Evolutionary conservation across 2,888 invertebrate genomes (phyloP).

Genomic region (Ormyrus pomaceus): DNA sequence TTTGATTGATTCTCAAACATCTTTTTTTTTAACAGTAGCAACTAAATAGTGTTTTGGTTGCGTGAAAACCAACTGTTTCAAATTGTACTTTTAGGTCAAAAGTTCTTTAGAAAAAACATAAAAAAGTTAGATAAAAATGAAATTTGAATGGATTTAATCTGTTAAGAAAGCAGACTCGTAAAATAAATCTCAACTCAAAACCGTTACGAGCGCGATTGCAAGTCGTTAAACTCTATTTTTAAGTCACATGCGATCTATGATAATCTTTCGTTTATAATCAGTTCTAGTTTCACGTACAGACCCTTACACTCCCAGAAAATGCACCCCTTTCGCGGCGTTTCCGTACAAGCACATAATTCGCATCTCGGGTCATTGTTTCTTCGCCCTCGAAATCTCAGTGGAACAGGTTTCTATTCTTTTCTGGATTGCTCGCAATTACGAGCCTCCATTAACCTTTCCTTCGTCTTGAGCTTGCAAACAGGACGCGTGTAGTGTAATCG

Average conservation of each 20-base stretch:
- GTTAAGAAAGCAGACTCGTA: background rate
- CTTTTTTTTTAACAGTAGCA: too few species aligned
- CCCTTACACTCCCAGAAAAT: background rate
- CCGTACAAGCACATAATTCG: slow-evolving; percentile 19
- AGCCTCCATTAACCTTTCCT: slow-evolving; percentile 22
- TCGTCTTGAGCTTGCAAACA: background rate
- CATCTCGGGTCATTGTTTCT: slow-evolving; percentile 21
- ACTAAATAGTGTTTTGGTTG: too few species aligned
- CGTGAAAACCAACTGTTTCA: too few species aligned
- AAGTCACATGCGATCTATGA: background rate
- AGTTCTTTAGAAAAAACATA: too few species aligned
- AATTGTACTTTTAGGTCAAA: too few species aligned
- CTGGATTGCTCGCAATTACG: slow-evolving; percentile 25
- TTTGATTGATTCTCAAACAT: too few species aligned
- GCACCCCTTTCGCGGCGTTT: slow-evolving; percentile 2
- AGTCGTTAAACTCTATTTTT: slow-evolving; percentile 7
- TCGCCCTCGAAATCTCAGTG: background rate
- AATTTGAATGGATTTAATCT: background rate
- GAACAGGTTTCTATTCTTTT: background rate
- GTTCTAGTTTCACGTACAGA: background rate
- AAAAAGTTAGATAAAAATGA: too few species aligned
- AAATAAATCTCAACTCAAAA: background rate
- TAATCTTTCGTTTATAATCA: background rate
- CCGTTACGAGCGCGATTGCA: background rate
- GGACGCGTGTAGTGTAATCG: slow-evolving; percentile 15